Base-by-base conservation (phyloP, 2,888 invertebrate genomes). In the Nipponacmea schrenckii region DNA sequence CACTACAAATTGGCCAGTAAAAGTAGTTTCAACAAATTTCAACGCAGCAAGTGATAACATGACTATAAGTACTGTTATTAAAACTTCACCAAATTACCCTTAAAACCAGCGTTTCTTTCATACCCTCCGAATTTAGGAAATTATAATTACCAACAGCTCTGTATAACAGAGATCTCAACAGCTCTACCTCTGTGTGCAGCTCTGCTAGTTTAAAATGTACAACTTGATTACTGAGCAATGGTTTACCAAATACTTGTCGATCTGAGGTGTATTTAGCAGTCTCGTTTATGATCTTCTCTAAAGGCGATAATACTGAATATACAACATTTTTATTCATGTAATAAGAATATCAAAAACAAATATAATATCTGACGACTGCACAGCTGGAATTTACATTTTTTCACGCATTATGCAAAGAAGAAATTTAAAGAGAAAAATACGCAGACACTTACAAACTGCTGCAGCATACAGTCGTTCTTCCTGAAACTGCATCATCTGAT, bases 401-500 rank as follows among this genome's bases (percentile, higher is more conserved):
- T n/a, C n/a, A n/a, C n/a, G n/a, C n/a, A n/a, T n/a, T n/a, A n/a
- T n/a, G n/a, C 31, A 31, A 31, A 31, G 31, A 31, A 31, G 39
- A 5, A 39, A 39, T 10, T 39, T 39, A 8, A 39, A 10, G 39
- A 39, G 31, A 31, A 31, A 31, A 39, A 5, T 39, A 10, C 31
- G 10, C 39, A 56, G 24, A 12, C 8, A 71, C 74, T 68, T 79
- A 87, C 88, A 77, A 3, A 85, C 79, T 14, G 88, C 88, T 15
- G 84, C 80, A 5, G 80, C 90, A 62, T 86, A 90, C 67, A 91
- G 77, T 45, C 91, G 83, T 78, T 91, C 91, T 76, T 91, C 90
- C 83, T 91, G 91, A 79, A 91, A 91, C 86, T 91, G 90, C 50
- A 89, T 73, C 91, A 91, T 91, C 85, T 91, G 91, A 76, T 91